Evolutionary conservation across 2,888 invertebrate genomes (phyloP).

Genomic region (Microctonus hyperodae): DNA sequence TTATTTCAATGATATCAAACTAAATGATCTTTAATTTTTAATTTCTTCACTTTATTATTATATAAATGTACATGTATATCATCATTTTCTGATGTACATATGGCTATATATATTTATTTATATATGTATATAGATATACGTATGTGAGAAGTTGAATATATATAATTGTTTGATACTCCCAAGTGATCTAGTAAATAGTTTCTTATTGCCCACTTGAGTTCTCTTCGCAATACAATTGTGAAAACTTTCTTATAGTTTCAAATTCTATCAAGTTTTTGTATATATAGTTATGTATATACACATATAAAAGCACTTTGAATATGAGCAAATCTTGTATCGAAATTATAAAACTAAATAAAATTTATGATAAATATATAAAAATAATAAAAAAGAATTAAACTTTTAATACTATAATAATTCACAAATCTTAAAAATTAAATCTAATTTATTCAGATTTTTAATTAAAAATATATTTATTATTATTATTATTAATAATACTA

Average conservation of each 20-base stretch:
- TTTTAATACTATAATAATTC: background rate
- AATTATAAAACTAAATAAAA: too few relatives aligned
- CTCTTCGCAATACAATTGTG: background rate
- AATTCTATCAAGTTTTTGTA: background rate
- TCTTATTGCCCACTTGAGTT: background rate
- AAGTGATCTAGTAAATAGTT: background rate
- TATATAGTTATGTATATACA: background rate
- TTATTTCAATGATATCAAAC: background rate
- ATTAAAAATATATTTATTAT: constrained; percentile 8
- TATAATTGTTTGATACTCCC: background rate
- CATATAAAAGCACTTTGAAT: too few relatives aligned
- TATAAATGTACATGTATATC: too few relatives aligned
- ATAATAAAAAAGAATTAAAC: too few relatives aligned
- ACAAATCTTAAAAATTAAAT: background rate
- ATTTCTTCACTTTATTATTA: background rate
- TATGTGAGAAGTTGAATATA: constrained; percentile 6
- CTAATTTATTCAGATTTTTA: background rate
- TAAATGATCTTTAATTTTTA: background rate
- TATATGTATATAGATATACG: background rate
- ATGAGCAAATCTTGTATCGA: too few relatives aligned
- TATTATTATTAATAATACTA: too few relatives aligned
- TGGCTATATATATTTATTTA: background rate
- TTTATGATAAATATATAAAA: too few relatives aligned
- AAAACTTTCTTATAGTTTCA: background rate
- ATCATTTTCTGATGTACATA: too few relatives aligned